Conservation (phyloP, 2,113 vertebrate genomes). For the Hypanus sabinus region DNA sequence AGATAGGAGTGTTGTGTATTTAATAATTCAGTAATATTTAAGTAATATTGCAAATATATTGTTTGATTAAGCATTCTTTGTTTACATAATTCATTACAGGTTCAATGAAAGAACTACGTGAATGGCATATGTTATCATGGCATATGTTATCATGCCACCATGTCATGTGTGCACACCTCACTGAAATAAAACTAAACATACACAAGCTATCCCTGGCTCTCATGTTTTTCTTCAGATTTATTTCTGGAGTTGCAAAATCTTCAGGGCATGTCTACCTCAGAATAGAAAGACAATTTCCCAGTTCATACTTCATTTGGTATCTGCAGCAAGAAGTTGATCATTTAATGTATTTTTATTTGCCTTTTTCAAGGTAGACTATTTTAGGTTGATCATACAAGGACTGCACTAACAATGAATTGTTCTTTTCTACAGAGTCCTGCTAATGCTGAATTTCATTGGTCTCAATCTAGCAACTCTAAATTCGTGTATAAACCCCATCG, state of each 20-base stretch:
- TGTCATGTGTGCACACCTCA: too few species aligned
- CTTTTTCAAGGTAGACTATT: neutral
- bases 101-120: too few species aligned
- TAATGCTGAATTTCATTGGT: conserved; percentile 83
- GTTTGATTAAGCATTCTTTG: too few species aligned
- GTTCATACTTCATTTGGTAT: neutral
- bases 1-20: too few species aligned
- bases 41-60: too few species aligned
- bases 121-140: too few species aligned
- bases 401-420: conserved; percentile 30
- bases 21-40: too few species aligned
- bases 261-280: neutral
- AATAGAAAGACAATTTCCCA: neutral
- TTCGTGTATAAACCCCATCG: conserved; percentile 96
- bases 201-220: too few species aligned
- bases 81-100: too few species aligned
- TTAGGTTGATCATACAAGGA: neutral
- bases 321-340: neutral
- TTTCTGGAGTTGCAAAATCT: neutral
- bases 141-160: too few species aligned
- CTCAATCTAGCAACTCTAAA: conserved; percentile 91
- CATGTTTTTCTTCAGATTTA: too few species aligned
- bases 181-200: too few species aligned
- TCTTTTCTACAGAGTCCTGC: conserved; percentile 67
- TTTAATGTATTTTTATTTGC: neutral